These are phyloP conservation scores for Eledone cirrhosa DNA, from an alignment of 2,888 invertebrate species.

Conservation along the genomic window DNA sequence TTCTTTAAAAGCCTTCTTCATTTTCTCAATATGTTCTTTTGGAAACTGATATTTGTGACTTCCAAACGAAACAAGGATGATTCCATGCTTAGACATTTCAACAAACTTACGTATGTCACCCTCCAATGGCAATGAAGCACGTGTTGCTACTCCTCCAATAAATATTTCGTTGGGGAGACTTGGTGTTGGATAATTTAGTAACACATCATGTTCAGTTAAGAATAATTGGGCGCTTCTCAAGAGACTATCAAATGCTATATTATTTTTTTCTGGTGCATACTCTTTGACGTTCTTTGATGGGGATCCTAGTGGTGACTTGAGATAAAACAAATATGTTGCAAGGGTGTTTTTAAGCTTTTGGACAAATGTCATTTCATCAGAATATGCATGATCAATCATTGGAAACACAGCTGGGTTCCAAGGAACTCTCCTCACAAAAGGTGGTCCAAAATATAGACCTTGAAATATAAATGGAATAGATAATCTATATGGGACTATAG, in stretches of 20 bases:
- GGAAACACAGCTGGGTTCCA: not conserved
- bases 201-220: constrained; percentile 33
- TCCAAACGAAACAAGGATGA: constrained; percentile 39
- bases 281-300: constrained; percentile 18
- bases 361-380: not conserved
- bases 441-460: no score
- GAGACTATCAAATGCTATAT: constrained; percentile 28
- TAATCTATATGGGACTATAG: constrained; percentile 3
- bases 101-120: constrained; percentile 33
- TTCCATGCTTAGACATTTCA: constrained; percentile 34
- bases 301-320: not conserved
- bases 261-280: constrained; percentile 32
- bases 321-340: not conserved
- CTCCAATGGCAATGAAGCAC: constrained; percentile 32
- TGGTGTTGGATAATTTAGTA: constrained; percentile 35
- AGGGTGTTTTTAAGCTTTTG: not conserved
- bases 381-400: no score
- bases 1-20: constrained; percentile 35
- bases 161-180: constrained; percentile 34
- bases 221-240: constrained; percentile 34
- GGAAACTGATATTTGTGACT: constrained; percentile 32
- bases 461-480: not conserved
- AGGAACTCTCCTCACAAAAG: not conserved
- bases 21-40: constrained; percentile 30
- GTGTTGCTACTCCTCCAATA: constrained; percentile 36